Evolutionary conservation across 2,888 invertebrate species (phyloP).

Genomic region (Dryomyza anilis): DNA sequence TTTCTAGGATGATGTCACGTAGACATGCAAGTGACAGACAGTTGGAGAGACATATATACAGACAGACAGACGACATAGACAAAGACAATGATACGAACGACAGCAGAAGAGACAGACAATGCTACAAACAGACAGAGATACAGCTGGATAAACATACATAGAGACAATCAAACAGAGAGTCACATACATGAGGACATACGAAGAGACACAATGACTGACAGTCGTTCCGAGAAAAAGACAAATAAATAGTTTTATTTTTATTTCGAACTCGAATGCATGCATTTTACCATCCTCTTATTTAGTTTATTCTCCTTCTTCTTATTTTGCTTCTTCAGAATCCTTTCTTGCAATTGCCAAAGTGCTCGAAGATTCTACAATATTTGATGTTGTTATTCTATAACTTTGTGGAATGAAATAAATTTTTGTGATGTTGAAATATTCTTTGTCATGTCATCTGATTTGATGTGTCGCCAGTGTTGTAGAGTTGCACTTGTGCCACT

Average conservation of each 20-base stretch:
- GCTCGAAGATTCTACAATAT: too few relatives aligned
- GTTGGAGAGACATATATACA: conserved; percentile 51
- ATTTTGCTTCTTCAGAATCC: conserved; percentile 1
- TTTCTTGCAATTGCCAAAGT: too few relatives aligned
- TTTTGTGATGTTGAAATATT: conserved; percentile 21
- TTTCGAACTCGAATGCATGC: conserved; percentile 16
- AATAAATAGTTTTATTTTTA: conserved; percentile 29
- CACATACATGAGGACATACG: background rate
- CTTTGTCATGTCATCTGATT: conserved; percentile 29
- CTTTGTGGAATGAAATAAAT: conserved; percentile 26
- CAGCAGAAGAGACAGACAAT: conserved; percentile 45
- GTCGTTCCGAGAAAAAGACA: conserved; percentile 11
- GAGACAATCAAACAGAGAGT: background rate
- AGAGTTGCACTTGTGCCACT: too few relatives aligned
- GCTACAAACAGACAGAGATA: conserved; percentile 15
- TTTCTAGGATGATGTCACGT: conserved; percentile 53
- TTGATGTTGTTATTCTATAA: conserved; percentile 23
- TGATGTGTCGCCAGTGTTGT: conserved; percentile 18
- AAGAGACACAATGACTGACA: background rate
- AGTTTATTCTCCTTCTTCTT: conserved; percentile 16
- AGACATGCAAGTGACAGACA: conserved; percentile 57
- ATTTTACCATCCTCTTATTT: too few relatives aligned
- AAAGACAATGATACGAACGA: conserved; percentile 14
- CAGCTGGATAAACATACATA: conserved; percentile 16
- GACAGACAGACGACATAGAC: conserved; percentile 52